Conservation (phyloP, 2,888 invertebrate genomes). For the Matsumyia berberina region DNA sequence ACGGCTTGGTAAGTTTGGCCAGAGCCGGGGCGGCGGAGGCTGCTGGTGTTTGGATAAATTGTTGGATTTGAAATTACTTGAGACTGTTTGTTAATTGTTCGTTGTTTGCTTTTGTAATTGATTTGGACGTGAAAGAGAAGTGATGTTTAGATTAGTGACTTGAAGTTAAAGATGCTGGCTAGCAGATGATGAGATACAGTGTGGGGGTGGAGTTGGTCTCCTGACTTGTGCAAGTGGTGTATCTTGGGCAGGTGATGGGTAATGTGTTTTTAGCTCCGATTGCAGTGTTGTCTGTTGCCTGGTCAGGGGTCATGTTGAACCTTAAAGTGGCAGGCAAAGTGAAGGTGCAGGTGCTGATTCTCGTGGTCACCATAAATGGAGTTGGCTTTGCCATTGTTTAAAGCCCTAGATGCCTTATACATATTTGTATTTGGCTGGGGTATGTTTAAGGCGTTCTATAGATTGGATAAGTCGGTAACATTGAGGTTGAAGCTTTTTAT, state of each 20-base stretch:
- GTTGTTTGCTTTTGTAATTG: conserved; percentile 74
- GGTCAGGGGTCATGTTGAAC: no score
- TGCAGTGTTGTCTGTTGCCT: no score
- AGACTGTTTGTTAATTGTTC: conserved; percentile 70
- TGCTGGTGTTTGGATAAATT: conserved; percentile 56
- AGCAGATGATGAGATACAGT: conserved; percentile 9
- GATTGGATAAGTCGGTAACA: no score
- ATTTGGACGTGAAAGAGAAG: conserved; percentile 54
- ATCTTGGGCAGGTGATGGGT: conserved; percentile 22
- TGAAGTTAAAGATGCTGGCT: conserved; percentile 25
- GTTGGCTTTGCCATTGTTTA: no score
- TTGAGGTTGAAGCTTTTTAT: no score
- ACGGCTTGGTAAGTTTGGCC: background rate
- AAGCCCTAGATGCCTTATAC: no score
- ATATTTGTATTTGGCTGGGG: no score
- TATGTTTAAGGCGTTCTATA: no score
- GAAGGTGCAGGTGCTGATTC: background rate
- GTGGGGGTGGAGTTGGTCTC: conserved; percentile 1
- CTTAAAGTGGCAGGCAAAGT: no score
- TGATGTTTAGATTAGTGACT: conserved; percentile 56
- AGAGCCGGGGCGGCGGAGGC: background rate
- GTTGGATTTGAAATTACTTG: conserved; percentile 72
- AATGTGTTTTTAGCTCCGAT: no score
- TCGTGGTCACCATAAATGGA: no score
- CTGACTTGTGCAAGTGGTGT: background rate